phyloP scores from a whole-genome alignment of 2,113 vertebrate species.

The Prolemur simus region DNA sequence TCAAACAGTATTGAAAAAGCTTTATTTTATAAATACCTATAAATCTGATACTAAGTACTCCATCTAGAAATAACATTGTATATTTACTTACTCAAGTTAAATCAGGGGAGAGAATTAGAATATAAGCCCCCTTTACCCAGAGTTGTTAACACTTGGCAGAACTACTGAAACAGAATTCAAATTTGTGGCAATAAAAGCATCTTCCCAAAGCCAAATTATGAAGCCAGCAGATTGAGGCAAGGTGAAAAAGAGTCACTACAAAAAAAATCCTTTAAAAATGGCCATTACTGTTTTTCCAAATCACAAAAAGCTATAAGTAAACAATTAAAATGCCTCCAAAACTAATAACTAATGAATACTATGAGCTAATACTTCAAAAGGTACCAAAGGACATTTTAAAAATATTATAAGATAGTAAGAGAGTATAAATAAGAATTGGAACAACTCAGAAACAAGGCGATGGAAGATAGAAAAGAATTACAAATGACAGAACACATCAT shows the following conservation, averaged over 20 bases:
- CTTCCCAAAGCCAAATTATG: conserved; percentile 18
- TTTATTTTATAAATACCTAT: conserved; percentile 38
- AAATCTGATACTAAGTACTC: conserved; percentile 15
- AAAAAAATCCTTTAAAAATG: not conserved
- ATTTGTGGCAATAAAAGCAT: conserved; percentile 11
- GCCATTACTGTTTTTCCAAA: not conserved
- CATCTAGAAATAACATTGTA: not conserved
- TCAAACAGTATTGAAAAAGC: not conserved
- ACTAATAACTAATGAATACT: not conserved
- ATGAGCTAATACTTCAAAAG: not conserved
- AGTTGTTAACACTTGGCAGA: not conserved
- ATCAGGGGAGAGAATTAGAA: not conserved
- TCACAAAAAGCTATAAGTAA: not conserved
- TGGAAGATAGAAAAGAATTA: not conserved
- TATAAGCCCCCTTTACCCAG: not conserved
- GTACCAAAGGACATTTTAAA: conserved; percentile 10
- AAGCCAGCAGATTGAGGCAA: not conserved
- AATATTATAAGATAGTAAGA: not conserved
- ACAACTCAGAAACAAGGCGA: not conserved
- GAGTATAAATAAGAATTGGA: not conserved
- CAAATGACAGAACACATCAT: not conserved
- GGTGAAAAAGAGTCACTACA: not conserved
- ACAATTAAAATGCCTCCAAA: not conserved
- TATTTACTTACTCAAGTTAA: not conserved
- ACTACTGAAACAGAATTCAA: not conserved